Percentiles rank a stretch among this genome's conserved stretches.
These are phyloP conservation scores for Synanthedon andrenaeformis DNA, from an alignment of 2,888 invertebrate species.

Conservation along the genomic window DNA sequence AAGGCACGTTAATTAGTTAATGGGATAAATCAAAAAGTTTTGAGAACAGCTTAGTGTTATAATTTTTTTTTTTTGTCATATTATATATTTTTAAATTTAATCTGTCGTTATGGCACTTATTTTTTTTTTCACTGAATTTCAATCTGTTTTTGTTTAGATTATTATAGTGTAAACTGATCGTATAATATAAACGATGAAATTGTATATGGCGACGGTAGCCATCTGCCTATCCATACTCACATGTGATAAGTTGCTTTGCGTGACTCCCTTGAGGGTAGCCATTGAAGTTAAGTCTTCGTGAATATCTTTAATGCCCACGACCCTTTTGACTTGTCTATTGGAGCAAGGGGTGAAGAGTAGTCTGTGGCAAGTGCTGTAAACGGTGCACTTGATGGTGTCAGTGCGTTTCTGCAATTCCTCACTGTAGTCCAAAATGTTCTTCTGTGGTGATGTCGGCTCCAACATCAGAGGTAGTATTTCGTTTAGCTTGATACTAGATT, in stretches of 20 bases:
- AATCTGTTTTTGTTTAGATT: too few species aligned
- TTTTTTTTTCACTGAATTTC: too few species aligned
- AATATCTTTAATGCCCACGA: constrained; percentile 19
- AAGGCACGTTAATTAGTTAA: too few species aligned
- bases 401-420: constrained; percentile 40
- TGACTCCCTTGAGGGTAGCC: constrained; percentile 14
- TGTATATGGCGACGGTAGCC: background rate
- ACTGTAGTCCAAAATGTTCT: constrained; percentile 38
- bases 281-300: constrained; percentile 36
- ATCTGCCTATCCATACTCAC: constrained; percentile 20
- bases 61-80: too few species aligned
- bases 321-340: constrained; percentile 10
- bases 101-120: too few species aligned
- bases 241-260: constrained; percentile 23
- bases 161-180: too few species aligned
- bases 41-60: too few species aligned
- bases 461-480: constrained; percentile 32
- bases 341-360: constrained; percentile 21
- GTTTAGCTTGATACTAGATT: background rate
- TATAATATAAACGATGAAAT: too few species aligned
- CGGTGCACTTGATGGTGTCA: constrained; percentile 32
- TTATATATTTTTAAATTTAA: too few species aligned
- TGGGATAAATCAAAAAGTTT: too few species aligned
- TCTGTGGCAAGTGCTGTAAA: constrained; percentile 42
- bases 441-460: constrained; percentile 25